Conservation (phyloP, 1,140 invertebrate genomes). For the Drosophila ficusphila region DNA sequence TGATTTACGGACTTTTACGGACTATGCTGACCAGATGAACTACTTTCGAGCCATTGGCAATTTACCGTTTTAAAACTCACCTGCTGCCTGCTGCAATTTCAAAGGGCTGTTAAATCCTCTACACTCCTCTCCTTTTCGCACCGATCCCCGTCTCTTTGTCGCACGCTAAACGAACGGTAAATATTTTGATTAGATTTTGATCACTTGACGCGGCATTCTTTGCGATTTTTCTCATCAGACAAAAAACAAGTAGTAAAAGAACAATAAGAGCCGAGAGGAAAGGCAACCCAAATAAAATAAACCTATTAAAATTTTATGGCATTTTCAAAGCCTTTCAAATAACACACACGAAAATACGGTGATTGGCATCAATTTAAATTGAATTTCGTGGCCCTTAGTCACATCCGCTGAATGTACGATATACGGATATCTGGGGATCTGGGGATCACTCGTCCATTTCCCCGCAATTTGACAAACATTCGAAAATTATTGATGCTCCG, state of each 20-base stretch:
- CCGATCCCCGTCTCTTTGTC: background rate
- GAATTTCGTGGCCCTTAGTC: conserved; percentile 27
- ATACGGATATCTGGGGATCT: background rate
- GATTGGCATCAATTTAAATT: conserved; percentile 39
- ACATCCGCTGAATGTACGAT: conserved; percentile 20
- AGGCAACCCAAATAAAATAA: conserved; percentile 48
- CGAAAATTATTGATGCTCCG: conserved; percentile 20
- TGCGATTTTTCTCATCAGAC: conserved; percentile 36
- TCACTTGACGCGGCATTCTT: conserved; percentile 34
- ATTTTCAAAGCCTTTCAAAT: conserved; percentile 52
- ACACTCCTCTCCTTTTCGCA: background rate
- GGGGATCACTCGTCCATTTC: background rate
- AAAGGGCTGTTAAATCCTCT: conserved; percentile 11
- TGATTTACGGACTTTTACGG: conserved; percentile 63
- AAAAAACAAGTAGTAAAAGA: conserved; percentile 6
- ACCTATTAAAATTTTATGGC: conserved; percentile 57
- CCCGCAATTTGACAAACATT: conserved; percentile 12
- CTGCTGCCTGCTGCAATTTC: conserved; percentile 34
- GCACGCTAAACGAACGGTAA: conserved; percentile 38
- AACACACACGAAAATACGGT: conserved; percentile 10
- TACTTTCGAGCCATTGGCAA: conserved; percentile 60
- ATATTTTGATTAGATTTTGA: conserved; percentile 45
- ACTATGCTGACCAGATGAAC: conserved; percentile 73
- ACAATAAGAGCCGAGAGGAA: conserved; percentile 19
- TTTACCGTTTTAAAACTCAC: conserved; percentile 59